phyloP scores from a whole-genome alignment of 92 coral and sea anemone genomes.

The Epizoanthus scotinus region DNA sequence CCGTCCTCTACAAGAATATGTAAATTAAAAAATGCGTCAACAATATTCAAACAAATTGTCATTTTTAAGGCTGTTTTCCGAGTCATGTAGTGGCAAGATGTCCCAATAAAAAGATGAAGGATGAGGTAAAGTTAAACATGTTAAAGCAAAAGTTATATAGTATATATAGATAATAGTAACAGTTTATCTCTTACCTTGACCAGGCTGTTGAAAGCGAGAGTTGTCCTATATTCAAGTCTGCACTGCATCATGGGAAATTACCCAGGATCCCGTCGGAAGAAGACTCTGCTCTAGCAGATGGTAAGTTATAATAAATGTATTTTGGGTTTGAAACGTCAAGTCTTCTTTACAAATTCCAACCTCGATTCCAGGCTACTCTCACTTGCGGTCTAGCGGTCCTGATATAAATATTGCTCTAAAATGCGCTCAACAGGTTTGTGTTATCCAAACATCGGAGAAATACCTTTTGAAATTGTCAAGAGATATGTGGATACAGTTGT shows the following conservation, averaged over 20 bases:
- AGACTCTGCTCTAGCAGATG: constrained; percentile 58
- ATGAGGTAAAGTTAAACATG: too few species aligned
- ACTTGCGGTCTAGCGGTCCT: too few species aligned
- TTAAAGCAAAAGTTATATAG: too few species aligned
- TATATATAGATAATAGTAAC: background rate
- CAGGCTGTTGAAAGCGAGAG: constrained; percentile 80
- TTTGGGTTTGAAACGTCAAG: too few species aligned
- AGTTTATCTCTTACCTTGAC: background rate
- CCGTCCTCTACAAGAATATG: background rate
- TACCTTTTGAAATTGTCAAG: constrained; percentile 67
- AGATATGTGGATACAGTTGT: constrained; percentile 75
- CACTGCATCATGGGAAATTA: constrained; percentile 62
- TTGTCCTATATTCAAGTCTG: constrained; percentile 65
- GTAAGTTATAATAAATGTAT: constrained; percentile 16
- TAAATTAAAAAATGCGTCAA: too few species aligned
- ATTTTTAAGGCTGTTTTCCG: too few species aligned
- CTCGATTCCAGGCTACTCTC: too few species aligned
- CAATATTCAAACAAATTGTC: too few species aligned
- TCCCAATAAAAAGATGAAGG: too few species aligned
- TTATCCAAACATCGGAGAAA: constrained; percentile 55
- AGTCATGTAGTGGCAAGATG: too few species aligned
- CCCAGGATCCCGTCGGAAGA: constrained; percentile 39
- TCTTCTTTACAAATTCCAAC: too few species aligned
- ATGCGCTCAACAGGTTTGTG: constrained; percentile 32
- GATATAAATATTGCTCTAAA: background rate